Base-by-base conservation (phyloP, 2,113 vertebrate species). In the Pomatostomus ruficeps region DNA sequence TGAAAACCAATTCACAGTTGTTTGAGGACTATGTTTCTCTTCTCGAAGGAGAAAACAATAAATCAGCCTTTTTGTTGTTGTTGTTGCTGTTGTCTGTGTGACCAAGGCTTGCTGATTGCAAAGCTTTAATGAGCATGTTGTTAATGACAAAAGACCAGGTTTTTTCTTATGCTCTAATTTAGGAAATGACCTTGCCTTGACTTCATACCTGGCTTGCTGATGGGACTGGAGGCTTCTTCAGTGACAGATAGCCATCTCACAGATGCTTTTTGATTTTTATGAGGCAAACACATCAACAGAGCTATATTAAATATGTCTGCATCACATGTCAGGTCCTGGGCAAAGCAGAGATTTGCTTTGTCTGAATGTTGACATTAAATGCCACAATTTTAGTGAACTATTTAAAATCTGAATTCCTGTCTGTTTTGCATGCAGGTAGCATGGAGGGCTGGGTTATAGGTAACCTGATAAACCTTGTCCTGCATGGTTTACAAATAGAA, bases 131-230 rank as follows among this genome's bases (percentile, higher is more conserved):
- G 14, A 49, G 21, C 5, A 7, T 49, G 33, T 61, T 1, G 2
- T 62, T 81, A 43, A 42, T 1, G 0, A 43, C 14, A 28, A 1
- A 8, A 80, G 55, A 66, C 43, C 17, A 58, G 65, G 28, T 16
- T 66, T 78, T 91, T 74, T 58, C 45, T 85, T 85, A 7, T 4
- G 18, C 16, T 82, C 74, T 92, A 66, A 79, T 94, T 85, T 95
- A 82, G 84, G 66, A 91, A 78, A 61, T 85, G 70, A 94, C 94
- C 84, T 85, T 93, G 73, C 58, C 54, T 91, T 95, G 89, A 92
- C 89, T 92, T 95, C 77, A 43, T 89, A 62, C 87, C 24, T 52
- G 75, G 23, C 70, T 95, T 85, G 66, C 42, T 78, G 61, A n/a
- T 61, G 85, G 45, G n/a, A 48, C 68, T 87, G 66, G 77, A 75